Percentiles rank a stretch among this genome's conserved stretches.
These are phyloP conservation scores for Propithecus coquereli DNA, from an alignment of 2,113 vertebrate genomes.

Conservation along the genomic window DNA sequence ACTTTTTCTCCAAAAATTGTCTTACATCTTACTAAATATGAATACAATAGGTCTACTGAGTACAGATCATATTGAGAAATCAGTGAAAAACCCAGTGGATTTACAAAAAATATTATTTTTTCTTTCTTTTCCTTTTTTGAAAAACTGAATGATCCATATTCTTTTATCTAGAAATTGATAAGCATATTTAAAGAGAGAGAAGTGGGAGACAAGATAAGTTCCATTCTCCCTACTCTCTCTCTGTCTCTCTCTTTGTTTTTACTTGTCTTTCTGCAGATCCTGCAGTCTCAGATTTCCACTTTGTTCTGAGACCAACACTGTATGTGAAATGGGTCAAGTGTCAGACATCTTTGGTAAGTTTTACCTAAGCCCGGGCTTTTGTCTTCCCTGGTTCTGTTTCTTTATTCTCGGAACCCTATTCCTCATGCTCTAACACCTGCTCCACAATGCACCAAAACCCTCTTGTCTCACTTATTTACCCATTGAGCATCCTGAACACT, in stretches of 20 bases:
- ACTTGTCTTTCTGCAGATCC: conserved; percentile 38
- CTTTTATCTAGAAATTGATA: not conserved
- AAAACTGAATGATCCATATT: not conserved
- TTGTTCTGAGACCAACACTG: not conserved
- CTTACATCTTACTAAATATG: not conserved
- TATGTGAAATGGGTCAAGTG: not conserved
- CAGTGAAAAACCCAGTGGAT: not conserved
- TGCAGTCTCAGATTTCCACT: conserved; percentile 29
- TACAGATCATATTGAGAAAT: not conserved
- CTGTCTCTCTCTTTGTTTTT: not conserved
- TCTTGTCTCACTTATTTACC: not conserved
- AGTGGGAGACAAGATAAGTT: not conserved
- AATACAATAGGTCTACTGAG: not conserved
- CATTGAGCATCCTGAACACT: not conserved
- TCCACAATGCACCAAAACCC: not conserved
- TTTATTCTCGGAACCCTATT: not conserved
- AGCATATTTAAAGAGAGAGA: not conserved
- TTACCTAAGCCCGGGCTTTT: not conserved
- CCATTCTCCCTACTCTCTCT: not conserved
- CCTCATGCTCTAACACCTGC: not conserved
- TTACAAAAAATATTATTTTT: not conserved
- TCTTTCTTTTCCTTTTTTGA: not conserved
- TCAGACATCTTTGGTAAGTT: conserved; percentile 24
- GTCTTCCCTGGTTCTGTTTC: not conserved
- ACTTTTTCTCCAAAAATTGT: not conserved